Base-by-base conservation (phyloP, 2,888 invertebrate species). In the Lepidocyrtoides sp. region DNA sequence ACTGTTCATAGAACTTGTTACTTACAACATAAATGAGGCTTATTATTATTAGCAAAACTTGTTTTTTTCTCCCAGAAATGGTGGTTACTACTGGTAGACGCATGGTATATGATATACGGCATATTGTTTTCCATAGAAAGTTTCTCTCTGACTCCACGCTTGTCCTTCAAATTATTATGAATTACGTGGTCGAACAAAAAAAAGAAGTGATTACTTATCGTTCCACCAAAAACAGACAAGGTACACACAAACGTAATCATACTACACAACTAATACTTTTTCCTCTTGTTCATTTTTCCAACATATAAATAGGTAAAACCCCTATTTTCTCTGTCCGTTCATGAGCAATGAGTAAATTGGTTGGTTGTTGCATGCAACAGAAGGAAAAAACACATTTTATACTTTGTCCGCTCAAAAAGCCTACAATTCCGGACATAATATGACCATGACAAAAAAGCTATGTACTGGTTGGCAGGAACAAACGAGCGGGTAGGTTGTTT, bases 161-260 rank as follows among this genome's bases (percentile, higher is more conserved):
- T 36, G 81, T 81, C 32, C 81, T 81, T 54, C 81, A 81, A 81
- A 57, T 81, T 57, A 44, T 77, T 26, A 77, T 51, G 51, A 77
- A 77, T 51, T 77, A 41, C 26, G 77, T 75, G 10, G 26, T 23
- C 17, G 75, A 14, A 10, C 20, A n/a, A n/a, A n/a, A 75, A 48
- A 75, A 75, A 75, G 20, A 29, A 32, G n/a, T 66, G 66, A 66
- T 66, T 66, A 66, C 66, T 66, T 66, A 66, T n/a, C 66, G 60
- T 32, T 23, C 17, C 3, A 17, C 2, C n/a, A 57, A 17, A 57
- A 57, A 57, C 2, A 2, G 8, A 51, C 14, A 51, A n/a, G n/a
- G 1, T 57, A 57, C 57, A 57, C 57, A 57, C 17, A 10, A 57
- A 57, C 17, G 20, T 54, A 17, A 54, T 54, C 3, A 17, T 54